These are phyloP conservation scores for Drosophila punjabiensis DNA, from an alignment of 1,140 invertebrate genomes.

Conservation along the genomic window DNA sequence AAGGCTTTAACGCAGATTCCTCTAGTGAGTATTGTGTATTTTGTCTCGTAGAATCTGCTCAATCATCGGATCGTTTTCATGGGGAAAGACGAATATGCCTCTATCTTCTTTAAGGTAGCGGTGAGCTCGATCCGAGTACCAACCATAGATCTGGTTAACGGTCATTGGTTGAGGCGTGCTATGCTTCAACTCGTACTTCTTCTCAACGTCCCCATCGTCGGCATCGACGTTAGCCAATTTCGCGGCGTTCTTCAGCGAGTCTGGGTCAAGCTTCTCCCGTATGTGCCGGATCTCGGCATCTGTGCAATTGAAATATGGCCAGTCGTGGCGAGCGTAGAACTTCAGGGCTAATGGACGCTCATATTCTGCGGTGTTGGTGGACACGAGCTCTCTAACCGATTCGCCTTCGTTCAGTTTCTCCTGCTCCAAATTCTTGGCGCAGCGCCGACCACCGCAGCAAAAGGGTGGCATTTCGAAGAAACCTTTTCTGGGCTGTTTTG, in stretches of 20 bases:
- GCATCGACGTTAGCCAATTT: neutral
- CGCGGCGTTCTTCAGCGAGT: slow-evolving; percentile 20
- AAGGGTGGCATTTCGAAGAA: slow-evolving; percentile 55
- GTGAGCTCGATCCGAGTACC: slow-evolving; percentile 64
- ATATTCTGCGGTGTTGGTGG: slow-evolving; percentile 32
- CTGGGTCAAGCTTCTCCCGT: slow-evolving; percentile 52
- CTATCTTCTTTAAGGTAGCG: slow-evolving; percentile 59
- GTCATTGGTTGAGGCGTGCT: slow-evolving; percentile 60
- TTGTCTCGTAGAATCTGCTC: slow-evolving; percentile 40
- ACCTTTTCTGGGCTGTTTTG: neutral
- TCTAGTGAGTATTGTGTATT: neutral
- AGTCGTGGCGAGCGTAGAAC: slow-evolving; percentile 71
- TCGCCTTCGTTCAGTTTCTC: neutral
- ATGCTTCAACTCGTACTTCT: slow-evolving; percentile 52
- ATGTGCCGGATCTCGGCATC: slow-evolving; percentile 36
- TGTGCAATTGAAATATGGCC: slow-evolving; percentile 63
- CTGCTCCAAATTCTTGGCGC: slow-evolving; percentile 40
- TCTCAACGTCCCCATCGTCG: neutral
- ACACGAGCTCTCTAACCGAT: neutral
- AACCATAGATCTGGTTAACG: slow-evolving; percentile 67
- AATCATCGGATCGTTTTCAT: slow-evolving; percentile 61
- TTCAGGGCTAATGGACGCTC: slow-evolving; percentile 56
- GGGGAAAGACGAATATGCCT: slow-evolving; percentile 67
- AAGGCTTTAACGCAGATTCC: neutral
- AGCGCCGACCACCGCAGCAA: slow-evolving; percentile 63